Conservation (phyloP, 1,140 invertebrate genomes). For the Bacillus rossius region DNA sequence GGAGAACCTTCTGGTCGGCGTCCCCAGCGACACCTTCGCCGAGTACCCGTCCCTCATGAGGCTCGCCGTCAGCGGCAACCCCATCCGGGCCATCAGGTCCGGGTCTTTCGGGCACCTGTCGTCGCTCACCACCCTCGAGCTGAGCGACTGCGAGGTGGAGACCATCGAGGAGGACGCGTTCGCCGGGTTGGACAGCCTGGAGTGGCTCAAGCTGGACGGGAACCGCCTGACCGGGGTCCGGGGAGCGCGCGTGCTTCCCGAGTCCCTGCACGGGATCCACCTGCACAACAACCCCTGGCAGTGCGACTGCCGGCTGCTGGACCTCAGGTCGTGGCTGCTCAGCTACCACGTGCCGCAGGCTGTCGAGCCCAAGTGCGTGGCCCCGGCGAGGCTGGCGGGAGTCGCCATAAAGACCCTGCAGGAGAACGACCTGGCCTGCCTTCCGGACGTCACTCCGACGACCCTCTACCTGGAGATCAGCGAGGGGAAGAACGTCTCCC, state of each 20-base stretch:
- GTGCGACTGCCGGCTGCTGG: conserved; percentile 75
- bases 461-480: conserved; percentile 66
- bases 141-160: conserved; percentile 73
- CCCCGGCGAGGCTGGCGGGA: conserved; percentile 59
- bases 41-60: conserved; percentile 76
- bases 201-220: conserved; percentile 77
- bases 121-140: conserved; percentile 71
- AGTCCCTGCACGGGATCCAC: conserved; percentile 66
- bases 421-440: conserved; percentile 70
- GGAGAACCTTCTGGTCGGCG: conserved; percentile 66
- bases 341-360: conserved; percentile 64
- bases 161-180: conserved; percentile 75
- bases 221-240: conserved; percentile 69
- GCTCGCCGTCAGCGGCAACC: conserved; percentile 73
- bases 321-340: conserved; percentile 70
- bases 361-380: conserved; percentile 66
- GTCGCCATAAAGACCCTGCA: conserved; percentile 62
- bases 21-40: conserved; percentile 70
- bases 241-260: conserved; percentile 62
- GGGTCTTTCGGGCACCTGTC: conserved; percentile 70
- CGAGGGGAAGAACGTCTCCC: conserved; percentile 70
- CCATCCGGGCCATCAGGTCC: conserved; percentile 61
- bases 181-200: conserved; percentile 69
- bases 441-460: conserved; percentile 67
- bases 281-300: conserved; percentile 85